Conservation (phyloP, 2,888 invertebrate genomes). For the Stenodema calcarata region DNA sequence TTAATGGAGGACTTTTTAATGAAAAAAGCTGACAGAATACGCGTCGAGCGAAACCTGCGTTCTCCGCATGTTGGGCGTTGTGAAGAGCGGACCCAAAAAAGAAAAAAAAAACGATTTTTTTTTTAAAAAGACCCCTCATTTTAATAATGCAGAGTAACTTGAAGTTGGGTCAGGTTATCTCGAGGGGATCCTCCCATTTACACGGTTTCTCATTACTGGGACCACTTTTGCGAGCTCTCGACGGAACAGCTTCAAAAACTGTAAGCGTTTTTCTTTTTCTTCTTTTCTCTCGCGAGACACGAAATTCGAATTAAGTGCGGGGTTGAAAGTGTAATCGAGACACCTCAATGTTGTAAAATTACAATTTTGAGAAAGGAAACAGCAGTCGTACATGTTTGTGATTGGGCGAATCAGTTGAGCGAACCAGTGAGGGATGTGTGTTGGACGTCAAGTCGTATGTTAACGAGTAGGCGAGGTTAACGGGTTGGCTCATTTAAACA, state of each 20-base stretch:
- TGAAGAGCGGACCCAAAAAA: too few relatives aligned
- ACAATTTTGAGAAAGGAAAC: too few relatives aligned
- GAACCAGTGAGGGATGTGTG: too few relatives aligned
- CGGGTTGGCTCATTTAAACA: too few relatives aligned
- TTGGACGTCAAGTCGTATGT: too few relatives aligned
- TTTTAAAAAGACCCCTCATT: constrained; percentile 4
- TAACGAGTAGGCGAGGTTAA: too few relatives aligned
- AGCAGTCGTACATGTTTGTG: too few relatives aligned
- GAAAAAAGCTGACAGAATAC: not conserved
- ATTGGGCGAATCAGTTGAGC: too few relatives aligned
- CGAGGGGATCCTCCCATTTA: not conserved
- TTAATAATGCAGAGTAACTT: constrained; percentile 27
- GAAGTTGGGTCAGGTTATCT: constrained; percentile 15
- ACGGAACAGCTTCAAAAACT: not conserved
- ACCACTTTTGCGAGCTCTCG: not conserved
- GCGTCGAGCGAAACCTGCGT: constrained; percentile 1
- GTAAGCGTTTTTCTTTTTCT: not conserved
- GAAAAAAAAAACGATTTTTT: not conserved
- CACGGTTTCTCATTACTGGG: not conserved
- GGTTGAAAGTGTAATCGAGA: too few relatives aligned
- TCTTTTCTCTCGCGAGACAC: too few relatives aligned
- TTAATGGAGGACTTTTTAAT: constrained; percentile 19
- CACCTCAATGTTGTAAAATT: too few relatives aligned
- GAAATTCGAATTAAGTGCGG: too few relatives aligned
- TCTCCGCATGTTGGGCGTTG: not conserved